phyloP scores from a whole-genome alignment of 2,797 vertebrate species.

The Sparus aurata region DNA sequence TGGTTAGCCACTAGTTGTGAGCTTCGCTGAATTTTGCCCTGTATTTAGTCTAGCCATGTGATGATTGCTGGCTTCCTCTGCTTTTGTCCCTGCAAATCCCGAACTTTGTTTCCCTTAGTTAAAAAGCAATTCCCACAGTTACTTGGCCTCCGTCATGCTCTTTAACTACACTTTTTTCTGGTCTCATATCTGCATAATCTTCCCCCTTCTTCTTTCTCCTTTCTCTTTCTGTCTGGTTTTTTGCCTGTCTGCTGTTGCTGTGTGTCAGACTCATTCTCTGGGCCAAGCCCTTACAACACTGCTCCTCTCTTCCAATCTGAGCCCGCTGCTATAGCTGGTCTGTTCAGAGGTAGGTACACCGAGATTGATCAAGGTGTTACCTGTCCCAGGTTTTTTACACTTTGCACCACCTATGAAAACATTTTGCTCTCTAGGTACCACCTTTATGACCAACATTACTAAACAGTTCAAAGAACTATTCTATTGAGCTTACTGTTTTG shows the following conservation, averaged over 20 bases:
- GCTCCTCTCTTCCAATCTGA: slow-evolving; percentile 89
- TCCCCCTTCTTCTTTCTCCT: slow-evolving; percentile 51
- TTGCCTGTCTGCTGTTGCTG: slow-evolving; percentile 77
- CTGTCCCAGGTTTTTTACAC: background rate
- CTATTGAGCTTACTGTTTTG: too few species aligned
- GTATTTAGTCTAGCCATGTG: slow-evolving; percentile 45
- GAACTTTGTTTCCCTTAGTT: slow-evolving; percentile 36
- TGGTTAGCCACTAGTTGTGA: slow-evolving; percentile 8
- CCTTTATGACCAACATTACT: too few species aligned
- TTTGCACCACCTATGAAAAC: too few species aligned
- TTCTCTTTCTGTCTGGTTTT: slow-evolving; percentile 62
- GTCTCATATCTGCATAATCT: slow-evolving; percentile 43
- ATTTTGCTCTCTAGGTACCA: too few species aligned
- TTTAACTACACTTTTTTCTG: slow-evolving; percentile 34
- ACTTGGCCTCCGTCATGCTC: slow-evolving; percentile 39
- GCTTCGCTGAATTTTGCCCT: slow-evolving; percentile 31
- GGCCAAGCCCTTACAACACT: slow-evolving; percentile 88
- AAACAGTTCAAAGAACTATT: too few species aligned
- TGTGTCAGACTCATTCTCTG: slow-evolving; percentile 92
- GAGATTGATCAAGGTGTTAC: background rate
- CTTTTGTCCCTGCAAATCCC: slow-evolving; percentile 40
- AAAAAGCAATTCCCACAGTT: slow-evolving; percentile 54
- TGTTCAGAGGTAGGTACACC: slow-evolving; percentile 90
- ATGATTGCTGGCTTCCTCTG: slow-evolving; percentile 49
- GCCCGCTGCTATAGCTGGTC: slow-evolving; percentile 90